phyloP scores from a whole-genome alignment of 2,888 invertebrate genomes.

The Eupithecia vulgata region DNA sequence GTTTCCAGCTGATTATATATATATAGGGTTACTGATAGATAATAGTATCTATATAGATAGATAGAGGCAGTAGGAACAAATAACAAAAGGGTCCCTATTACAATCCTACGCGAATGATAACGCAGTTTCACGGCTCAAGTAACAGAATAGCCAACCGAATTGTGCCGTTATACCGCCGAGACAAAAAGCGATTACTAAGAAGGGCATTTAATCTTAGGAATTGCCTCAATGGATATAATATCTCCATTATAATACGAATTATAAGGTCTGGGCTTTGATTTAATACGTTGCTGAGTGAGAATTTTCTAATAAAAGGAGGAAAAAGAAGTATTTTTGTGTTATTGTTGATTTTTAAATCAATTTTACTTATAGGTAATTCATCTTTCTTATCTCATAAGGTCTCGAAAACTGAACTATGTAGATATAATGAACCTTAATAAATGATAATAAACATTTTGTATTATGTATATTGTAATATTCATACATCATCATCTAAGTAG shows the following conservation, averaged over 20 bases:
- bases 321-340: background rate
- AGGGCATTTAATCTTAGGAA: background rate
- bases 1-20: no score
- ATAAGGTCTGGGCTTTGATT: background rate
- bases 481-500: no score
- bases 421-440: no score
- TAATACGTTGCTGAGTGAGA: background rate
- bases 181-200: slow-evolving; percentile 1
- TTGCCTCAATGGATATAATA: slow-evolving; percentile 4
- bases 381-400: no score
- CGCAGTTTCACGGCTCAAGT: slow-evolving; percentile 4
- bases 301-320: background rate
- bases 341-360: background rate
- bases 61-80: background rate
- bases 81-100: background rate
- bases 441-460: no score
- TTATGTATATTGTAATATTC: no score
- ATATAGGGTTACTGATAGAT: no score
- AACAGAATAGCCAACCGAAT: background rate
- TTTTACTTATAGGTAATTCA: no score
- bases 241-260: background rate
- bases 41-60: no score
- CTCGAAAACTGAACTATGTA: no score
- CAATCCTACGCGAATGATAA: background rate
- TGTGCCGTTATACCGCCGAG: background rate